Evolutionary conservation across 92 coral and sea anemone species (phyloP), one percentile per base, ranked within the genome.

Genomic region (Paragorgia papillata): DNA sequence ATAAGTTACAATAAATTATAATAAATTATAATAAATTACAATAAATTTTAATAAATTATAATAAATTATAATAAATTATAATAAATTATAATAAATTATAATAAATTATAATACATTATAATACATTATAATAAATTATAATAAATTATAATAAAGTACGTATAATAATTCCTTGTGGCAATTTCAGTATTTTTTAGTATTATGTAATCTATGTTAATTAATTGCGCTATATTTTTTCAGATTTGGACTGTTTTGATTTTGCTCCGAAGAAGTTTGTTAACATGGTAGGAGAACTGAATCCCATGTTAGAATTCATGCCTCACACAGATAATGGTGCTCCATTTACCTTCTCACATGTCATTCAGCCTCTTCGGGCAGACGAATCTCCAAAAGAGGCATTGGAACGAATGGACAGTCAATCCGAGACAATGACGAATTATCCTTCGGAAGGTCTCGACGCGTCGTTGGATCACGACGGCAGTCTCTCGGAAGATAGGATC

Each of bases 301-400:
- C 98, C 3, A 94, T 94, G 95, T 41, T 91, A 15, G 98, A 94
- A 75, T 94, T 84, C 54, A 94, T 91, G 98, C 98, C 98, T 9
- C 98, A 94, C 62, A 80, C 87, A 15, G 76, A 76, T 15, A 83
- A 89, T n/a, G 90, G 90, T 2, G 89, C 94, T 9, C 94, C 94
- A 2, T 86, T 79, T 33, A 86, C 90, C 2, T 73, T 86, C 21
- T 89, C 94, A 0, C 88, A 89, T n/a, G n/a, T n/a, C n/a, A n/a
- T n/a, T n/a, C 2, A 46, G 12, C 53, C 53, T n/a, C 2, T 15
- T 2, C 17, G 2, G 2, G 9, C 15, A 2, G 53, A 46, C 2
- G 53, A 7, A 6, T 46, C 53, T 46, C 2, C 53, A n/a, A 15
- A 7, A 46, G n/a, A 46, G 2, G 28, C 3, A 3, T 3, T 6